A percentile compares a stretch with the other conserved stretches of the same genome.
Evolutionary conservation across 37 sponge, comb jelly and placozoan species (phyloP).

Genomic region (Geodia barretti): DNA sequence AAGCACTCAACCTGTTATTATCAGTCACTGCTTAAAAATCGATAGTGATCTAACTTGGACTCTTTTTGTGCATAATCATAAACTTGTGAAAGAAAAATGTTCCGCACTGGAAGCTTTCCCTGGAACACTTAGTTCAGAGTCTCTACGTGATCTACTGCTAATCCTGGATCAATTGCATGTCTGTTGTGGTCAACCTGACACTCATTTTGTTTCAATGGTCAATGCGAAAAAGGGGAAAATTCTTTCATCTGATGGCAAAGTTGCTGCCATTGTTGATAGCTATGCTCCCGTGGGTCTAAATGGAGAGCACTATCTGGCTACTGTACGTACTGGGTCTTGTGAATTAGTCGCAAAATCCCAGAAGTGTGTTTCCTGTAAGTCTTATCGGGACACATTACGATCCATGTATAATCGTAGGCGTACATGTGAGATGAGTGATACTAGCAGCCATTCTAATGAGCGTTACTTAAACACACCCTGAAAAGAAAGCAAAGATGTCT

Average conservation of each 20-base stretch:
- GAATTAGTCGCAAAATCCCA: neutral
- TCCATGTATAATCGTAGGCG: constrained; percentile 21
- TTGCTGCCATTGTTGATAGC: constrained; percentile 1
- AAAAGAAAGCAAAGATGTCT: constrained; percentile 7
- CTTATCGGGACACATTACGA: constrained; percentile 13
- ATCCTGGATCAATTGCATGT: neutral
- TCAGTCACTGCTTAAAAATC: constrained; percentile 7
- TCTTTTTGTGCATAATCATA: neutral
- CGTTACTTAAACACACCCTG: constrained; percentile 27
- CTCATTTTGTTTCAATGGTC: constrained; percentile 12
- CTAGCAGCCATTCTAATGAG: constrained; percentile 2
- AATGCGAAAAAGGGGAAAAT: constrained; percentile 19
- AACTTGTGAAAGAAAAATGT: neutral
- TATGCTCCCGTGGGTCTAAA: neutral
- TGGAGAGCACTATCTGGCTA: neutral
- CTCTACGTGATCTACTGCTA: neutral
- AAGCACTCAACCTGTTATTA: neutral
- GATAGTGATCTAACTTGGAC: neutral
- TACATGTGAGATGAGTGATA: neutral
- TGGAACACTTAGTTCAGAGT: neutral
- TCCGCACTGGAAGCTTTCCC: neutral
- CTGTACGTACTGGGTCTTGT: constrained; percentile 27
- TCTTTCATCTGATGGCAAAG: neutral
- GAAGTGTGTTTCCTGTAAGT: constrained; percentile 11
- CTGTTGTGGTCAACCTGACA: constrained; percentile 42